Evolutionary conservation across 1,140 invertebrate genomes (phyloP).

Genomic region (Zaprionus lachaisei): DNA sequence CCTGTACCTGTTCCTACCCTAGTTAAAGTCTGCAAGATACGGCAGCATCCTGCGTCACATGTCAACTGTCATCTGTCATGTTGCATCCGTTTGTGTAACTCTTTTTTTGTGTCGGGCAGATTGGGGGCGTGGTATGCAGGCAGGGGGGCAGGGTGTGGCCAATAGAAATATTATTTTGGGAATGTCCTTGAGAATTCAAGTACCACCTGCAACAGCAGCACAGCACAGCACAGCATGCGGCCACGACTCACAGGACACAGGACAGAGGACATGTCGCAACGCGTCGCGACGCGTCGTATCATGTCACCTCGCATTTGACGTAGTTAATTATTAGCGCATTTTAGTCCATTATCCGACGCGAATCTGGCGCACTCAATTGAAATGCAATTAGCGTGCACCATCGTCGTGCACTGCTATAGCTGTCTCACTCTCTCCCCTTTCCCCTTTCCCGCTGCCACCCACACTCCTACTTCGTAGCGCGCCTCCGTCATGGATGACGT

Average conservation of each 20-base stretch:
- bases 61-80: constrained; percentile 33
- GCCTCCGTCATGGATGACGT: constrained; percentile 48
- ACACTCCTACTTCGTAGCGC: too few species aligned
- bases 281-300: not conserved
- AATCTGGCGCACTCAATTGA: constrained; percentile 66
- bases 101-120: not conserved
- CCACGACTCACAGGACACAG: too few species aligned
- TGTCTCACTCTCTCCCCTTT: not conserved
- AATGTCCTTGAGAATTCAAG: constrained; percentile 32
- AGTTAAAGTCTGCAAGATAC: constrained; percentile 14
- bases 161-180: constrained; percentile 21
- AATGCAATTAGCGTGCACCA: constrained; percentile 74
- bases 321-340: constrained; percentile 78
- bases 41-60: constrained; percentile 37
- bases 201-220: not conserved
- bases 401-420: constrained; percentile 4
- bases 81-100: constrained; percentile 13
- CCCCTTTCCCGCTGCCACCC: not conserved
- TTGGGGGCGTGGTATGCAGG: too few species aligned
- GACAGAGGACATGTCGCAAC: not conserved
- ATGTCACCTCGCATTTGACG: constrained; percentile 49
- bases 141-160: too few species aligned
- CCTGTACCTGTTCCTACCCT: not conserved
- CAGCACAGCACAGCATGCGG: not conserved
- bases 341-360: constrained; percentile 73